A percentile compares a stretch with the other conserved stretches of the same genome.
phyloP scores from a whole-genome alignment of 2,113 vertebrate species.

The Caranx melampygus region DNA sequence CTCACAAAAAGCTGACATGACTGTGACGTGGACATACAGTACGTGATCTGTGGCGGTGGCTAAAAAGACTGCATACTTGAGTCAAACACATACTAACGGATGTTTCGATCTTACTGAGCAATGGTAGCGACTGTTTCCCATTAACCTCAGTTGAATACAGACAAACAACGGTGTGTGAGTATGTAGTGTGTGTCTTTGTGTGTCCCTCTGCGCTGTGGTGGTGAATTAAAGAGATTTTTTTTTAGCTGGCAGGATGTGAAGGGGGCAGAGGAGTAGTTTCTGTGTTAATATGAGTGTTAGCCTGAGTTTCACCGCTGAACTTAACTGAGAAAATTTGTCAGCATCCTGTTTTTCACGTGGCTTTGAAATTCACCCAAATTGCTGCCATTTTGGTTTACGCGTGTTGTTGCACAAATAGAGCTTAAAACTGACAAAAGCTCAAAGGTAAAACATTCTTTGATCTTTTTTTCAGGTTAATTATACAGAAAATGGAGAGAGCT shows the following conservation, averaged over 20 bases:
- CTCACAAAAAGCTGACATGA: not conserved
- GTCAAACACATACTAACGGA: constrained; percentile 27
- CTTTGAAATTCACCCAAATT: constrained; percentile 14
- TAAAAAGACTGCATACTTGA: not conserved
- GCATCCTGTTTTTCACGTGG: constrained; percentile 57
- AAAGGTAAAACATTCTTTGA: not conserved
- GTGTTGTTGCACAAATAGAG: not conserved
- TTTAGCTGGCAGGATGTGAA: constrained; percentile 46
- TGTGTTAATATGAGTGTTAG: not conserved
- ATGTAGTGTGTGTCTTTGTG: not conserved
- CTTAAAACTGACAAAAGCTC: not conserved
- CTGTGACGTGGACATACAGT: not conserved
- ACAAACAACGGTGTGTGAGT: not conserved
- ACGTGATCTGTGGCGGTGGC: not conserved
- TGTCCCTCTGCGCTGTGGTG: not conserved
- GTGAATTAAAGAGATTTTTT: constrained; percentile 12
- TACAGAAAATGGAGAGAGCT: not conserved
- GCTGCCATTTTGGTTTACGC: not conserved
- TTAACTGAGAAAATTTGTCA: constrained; percentile 19
- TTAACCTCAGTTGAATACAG: constrained; percentile 4
- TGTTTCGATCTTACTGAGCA: constrained; percentile 37
- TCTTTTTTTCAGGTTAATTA: not conserved
- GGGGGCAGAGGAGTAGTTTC: constrained; percentile 27
- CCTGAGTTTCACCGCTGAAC: rapidly evolving
- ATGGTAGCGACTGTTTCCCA: constrained; percentile 14